Evolutionary conservation across 1,140 invertebrate species (phyloP).

Genomic region (Drosophila insularis): DNA sequence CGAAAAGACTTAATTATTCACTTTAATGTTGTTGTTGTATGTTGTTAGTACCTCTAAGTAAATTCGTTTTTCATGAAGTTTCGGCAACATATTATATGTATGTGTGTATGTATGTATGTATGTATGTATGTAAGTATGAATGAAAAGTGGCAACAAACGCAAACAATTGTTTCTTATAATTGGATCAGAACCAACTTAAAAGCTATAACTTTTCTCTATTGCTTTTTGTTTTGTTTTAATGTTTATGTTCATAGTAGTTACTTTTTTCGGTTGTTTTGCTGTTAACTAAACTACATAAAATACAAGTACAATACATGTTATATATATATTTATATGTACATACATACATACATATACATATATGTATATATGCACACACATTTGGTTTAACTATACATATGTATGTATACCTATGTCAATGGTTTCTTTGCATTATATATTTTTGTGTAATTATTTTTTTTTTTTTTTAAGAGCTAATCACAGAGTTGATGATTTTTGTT

Average conservation of each 20-base stretch:
- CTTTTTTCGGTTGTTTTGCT: slow-evolving; percentile 20
- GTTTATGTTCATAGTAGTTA: slow-evolving; percentile 18
- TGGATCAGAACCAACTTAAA: slow-evolving; percentile 11
- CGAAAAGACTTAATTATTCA: slow-evolving; percentile 18
- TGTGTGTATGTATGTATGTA: neutral
- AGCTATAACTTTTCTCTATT: slow-evolving; percentile 13
- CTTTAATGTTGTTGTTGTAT: slow-evolving; percentile 30
- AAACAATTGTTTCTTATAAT: slow-evolving; percentile 1
- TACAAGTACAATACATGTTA: slow-evolving; percentile 14
- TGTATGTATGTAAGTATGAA: neutral
- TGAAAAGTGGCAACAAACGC: slow-evolving; percentile 31
- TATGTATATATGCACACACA: slow-evolving; percentile 37
- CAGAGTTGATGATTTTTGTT: slow-evolving; percentile 82
- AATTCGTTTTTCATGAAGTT: slow-evolving; percentile 68
- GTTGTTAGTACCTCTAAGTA: slow-evolving; percentile 69
- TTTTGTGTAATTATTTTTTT: neutral
- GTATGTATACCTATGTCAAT: slow-evolving; percentile 6
- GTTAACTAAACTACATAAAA: slow-evolving; percentile 12
- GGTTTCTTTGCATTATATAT: neutral
- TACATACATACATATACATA: slow-evolving; percentile 47
- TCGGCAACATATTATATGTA: slow-evolving; percentile 16
- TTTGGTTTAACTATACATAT: slow-evolving; percentile 43
- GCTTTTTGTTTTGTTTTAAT: slow-evolving; percentile 19
- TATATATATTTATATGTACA: neutral
- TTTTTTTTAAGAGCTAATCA: slow-evolving; percentile 78